Percentiles rank a stretch among this genome's conserved stretches.
Conservation (phyloP, 2,888 invertebrate genomes). For the Penaeus monodon region DNA sequence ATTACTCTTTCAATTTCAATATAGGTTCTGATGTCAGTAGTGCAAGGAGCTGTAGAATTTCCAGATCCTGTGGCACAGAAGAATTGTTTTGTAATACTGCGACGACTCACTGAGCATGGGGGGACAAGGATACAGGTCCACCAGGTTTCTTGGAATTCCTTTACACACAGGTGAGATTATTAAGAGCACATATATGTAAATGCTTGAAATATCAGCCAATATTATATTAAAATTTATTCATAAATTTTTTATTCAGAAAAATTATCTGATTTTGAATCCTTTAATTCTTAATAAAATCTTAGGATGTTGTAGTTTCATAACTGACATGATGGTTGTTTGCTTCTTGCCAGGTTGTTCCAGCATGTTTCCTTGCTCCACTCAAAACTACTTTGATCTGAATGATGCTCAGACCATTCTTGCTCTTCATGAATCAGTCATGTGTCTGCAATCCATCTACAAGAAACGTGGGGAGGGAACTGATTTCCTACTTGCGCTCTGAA, state of each 20-base stretch:
- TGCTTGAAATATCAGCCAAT: too few species aligned
- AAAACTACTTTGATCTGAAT: conserved; percentile 72
- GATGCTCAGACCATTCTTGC: conserved; percentile 73
- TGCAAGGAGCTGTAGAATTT: conserved; percentile 72
- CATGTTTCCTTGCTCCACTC: conserved; percentile 73
- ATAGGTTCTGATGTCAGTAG: conserved; percentile 71
- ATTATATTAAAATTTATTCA: too few species aligned
- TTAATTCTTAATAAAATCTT: too few species aligned
- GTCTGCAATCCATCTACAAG: conserved; percentile 68
- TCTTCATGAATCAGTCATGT: conserved; percentile 68
- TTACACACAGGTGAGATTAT: conserved; percentile 68
- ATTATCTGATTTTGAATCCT: too few species aligned
- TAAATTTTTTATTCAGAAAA: too few species aligned
- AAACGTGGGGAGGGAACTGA: conserved; percentile 70
- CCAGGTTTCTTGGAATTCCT: conserved; percentile 72
- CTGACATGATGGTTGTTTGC: too few species aligned
- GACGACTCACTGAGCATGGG: conserved; percentile 72
- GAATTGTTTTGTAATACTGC: conserved; percentile 72
- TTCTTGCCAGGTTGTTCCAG: conserved; percentile 71
- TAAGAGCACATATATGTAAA: too few species aligned
- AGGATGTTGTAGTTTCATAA: too few species aligned
- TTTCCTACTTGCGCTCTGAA: conserved; percentile 70
- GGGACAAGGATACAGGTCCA: conserved; percentile 70
- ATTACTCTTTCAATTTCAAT: background rate
- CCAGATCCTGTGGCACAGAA: conserved; percentile 74